Evolutionary conservation across 2,888 invertebrate species (phyloP).

Genomic region (Acrobasis repandana): DNA sequence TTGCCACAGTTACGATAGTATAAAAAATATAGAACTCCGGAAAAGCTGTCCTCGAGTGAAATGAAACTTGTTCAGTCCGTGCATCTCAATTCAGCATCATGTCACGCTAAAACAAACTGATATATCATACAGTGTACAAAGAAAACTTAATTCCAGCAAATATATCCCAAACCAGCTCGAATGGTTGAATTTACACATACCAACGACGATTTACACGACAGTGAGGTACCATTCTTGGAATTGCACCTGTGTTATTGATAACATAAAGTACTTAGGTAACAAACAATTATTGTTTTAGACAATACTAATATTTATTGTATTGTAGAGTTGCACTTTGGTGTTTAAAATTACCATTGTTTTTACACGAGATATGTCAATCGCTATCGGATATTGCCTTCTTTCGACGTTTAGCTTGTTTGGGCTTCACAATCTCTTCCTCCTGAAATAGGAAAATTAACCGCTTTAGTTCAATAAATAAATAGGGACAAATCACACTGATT

Average conservation of each 20-base stretch:
- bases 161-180: constrained; percentile 23
- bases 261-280: constrained; percentile 58
- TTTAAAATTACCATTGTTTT: constrained; percentile 69
- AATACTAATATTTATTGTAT: constrained; percentile 68
- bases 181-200: constrained; percentile 42
- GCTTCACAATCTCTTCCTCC: constrained; percentile 96
- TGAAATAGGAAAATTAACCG: constrained; percentile 64
- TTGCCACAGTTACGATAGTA: no score
- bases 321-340: constrained; percentile 82
- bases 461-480: no score
- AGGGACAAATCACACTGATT: no score
- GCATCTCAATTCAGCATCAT: not conserved
- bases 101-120: constrained; percentile 7
- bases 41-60: not conserved
- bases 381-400: constrained; percentile 96
- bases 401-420: constrained; percentile 94
- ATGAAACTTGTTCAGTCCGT: constrained; percentile 5
- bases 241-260: constrained; percentile 53
- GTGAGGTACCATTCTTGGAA: constrained; percentile 71
- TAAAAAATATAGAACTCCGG: no score
- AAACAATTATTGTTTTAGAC: constrained; percentile 42
- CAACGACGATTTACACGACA: constrained; percentile 49
- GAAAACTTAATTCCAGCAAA: constrained; percentile 23
- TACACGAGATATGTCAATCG: constrained; percentile 88
- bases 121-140: constrained; percentile 20